Base-by-base conservation (phyloP, 2,113 vertebrate genomes). In the Meriones unguiculatus region DNA sequence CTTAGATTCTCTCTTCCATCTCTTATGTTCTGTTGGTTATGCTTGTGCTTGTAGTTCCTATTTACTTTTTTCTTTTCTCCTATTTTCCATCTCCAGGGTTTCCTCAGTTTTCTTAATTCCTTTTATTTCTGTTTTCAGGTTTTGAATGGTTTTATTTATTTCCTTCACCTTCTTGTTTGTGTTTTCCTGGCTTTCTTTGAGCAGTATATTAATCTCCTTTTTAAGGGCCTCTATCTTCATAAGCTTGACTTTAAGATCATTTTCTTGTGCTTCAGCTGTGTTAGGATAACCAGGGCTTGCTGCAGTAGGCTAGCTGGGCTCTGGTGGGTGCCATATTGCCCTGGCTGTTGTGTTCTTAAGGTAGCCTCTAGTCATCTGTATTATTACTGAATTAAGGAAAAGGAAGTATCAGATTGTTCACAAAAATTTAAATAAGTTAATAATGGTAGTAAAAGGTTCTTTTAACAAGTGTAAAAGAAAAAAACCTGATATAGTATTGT, bases 401-500 rank as follows among this genome's bases (percentile, higher is more conserved):
- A 84, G 30, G 64, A 6, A 50, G 50, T 77, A 41, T 77, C 11
- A 50, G 50, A 77, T 77, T 77, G 41, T 28, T 50, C 35, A 72
- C 70, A 77, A 46, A 46, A 46, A 46, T 77, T 41, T 76, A 50
- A 77, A 28, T 77, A 70, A 70, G 13, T 70, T 30, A 77, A 30
- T 7, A 30, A 50, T 25, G 41, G 50, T 30, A 92, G 35, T 84
- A 64, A 93, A 87, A 52, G 57, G 7, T 59, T 95, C 8, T 85
- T 88, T 91, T 2, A 87, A 14, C 89, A 96, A 88, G 32, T 94
- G 28, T 35, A 69, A 95, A 90, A 41, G 87, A 46, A 65, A 93
- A 94, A 93, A 90, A 84, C 78, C 10, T 82, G 59, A 81, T 90
- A 32, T 80, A 82, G 35, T 62, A 93, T 73, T 94, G 50, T 30